Percentiles rank a stretch among this genome's conserved stretches.
Evolutionary conservation across 2,888 invertebrate species (phyloP).

Genomic region (Odontothrips loti): DNA sequence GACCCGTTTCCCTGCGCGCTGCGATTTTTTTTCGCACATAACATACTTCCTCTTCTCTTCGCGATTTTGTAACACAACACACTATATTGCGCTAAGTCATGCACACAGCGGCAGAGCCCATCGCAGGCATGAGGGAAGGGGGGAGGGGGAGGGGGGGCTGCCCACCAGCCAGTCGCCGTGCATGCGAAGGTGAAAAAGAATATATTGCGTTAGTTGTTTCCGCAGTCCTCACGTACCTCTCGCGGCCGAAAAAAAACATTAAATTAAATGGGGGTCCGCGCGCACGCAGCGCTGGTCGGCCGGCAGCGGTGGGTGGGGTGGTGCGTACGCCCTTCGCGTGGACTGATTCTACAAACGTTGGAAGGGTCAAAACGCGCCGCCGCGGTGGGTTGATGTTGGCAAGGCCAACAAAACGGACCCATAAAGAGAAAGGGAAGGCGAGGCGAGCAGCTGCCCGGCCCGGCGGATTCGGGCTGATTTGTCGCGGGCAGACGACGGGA

Average conservation of each 20-base stretch:
- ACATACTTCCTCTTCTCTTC: neutral
- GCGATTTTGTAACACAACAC: conserved; percentile 9
- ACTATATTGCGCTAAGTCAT: neutral
- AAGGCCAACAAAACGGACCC: neutral
- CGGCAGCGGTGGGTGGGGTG: too few relatives aligned
- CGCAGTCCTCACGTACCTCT: neutral
- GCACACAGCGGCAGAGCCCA: neutral
- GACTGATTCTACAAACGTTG: too few relatives aligned
- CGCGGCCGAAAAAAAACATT: neutral
- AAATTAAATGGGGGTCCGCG: neutral
- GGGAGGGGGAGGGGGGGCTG: neutral
- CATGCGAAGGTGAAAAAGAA: conserved; percentile 15
- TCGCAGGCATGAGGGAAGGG: too few relatives aligned
- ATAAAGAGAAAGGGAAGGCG: neutral
- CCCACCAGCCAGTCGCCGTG: neutral
- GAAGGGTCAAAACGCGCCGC: too few relatives aligned
- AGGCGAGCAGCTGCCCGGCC: neutral
- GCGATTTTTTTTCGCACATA: neutral
- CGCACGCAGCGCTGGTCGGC: too few relatives aligned
- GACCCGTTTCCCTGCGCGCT: neutral
- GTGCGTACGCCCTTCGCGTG: too few relatives aligned
- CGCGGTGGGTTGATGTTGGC: too few relatives aligned
- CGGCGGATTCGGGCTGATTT: neutral
- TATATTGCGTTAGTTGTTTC: neutral
- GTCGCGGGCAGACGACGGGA: conserved; percentile 10